A percentile compares a stretch with the other conserved stretches of the same genome.
Evolutionary conservation across 92 coral and sea anemone genomes (phyloP).

Genomic region (Epizoanthus fatuus): DNA sequence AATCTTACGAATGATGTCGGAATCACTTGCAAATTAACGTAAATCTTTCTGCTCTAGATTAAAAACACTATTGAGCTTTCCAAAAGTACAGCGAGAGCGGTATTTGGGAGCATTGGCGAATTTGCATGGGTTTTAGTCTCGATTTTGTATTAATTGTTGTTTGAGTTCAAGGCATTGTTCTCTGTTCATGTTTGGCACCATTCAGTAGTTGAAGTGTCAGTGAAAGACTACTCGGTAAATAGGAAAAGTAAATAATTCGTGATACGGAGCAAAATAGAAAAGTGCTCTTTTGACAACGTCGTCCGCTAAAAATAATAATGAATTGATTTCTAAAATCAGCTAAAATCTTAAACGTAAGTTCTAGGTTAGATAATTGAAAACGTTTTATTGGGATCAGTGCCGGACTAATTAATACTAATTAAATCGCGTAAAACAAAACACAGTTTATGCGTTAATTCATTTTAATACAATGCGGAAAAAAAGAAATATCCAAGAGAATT

Average conservation of each 20-base stretch:
- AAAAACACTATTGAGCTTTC: not conserved
- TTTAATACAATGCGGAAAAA: no score
- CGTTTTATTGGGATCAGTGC: not conserved
- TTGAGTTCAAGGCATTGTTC: constrained; percentile 29
- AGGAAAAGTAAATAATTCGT: not conserved
- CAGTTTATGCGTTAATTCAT: not conserved
- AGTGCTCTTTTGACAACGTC: not conserved
- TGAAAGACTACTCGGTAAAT: constrained; percentile 6
- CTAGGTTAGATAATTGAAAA: not conserved
- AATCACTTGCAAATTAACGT: not conserved
- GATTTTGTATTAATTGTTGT: constrained; percentile 11
- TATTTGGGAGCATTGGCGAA: not conserved
- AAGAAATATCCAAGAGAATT: no score
- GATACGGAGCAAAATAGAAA: not conserved
- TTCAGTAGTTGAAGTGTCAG: constrained; percentile 7
- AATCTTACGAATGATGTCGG: not conserved
- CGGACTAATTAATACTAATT: constrained; percentile 3
- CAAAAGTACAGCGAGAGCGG: constrained; percentile 7
- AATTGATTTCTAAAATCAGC: not conserved
- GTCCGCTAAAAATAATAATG: not conserved
- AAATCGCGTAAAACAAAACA: not conserved
- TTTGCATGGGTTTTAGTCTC: not conserved
- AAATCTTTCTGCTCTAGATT: not conserved
- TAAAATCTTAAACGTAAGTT: not conserved
- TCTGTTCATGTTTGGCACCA: not conserved